Evolutionary conservation across 2,888 invertebrate species (phyloP), one percentile per base, ranked within the genome.

Genomic region (Diarsia brunnea): DNA sequence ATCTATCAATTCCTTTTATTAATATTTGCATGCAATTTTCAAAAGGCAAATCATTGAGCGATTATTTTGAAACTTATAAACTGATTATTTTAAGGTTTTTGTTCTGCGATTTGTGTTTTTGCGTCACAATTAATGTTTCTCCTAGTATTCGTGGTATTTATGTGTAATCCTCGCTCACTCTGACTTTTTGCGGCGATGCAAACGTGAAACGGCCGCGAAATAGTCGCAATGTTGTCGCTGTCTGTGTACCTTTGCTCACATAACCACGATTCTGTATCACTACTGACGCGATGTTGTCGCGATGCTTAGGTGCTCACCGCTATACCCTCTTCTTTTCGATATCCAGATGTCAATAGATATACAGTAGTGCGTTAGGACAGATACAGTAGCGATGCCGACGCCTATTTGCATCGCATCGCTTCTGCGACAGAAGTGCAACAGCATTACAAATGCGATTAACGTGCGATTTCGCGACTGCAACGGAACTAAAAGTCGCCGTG

Each of bases 41-140:
- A 19, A 58, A 60, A 65, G 2, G 51, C 14, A 47, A 45, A 55
- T 43, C 14, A 63, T 7, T 2, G 1, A 27, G 16, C 1, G 12
- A 55, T 16, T 49, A 53, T 55, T 47, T 55, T 16, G 5, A 75
- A 63, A 5, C 1, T 3, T n/a, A n/a, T n/a, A 31, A 43, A 51
- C 31, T 61, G 45, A 2, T 51, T 27, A 19, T 1, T n/a, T 12
- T 24, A 16, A 16, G 7, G 24, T 24, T 53, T 71, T 73, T 73
- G 38, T 21, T 51, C 38, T 14, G 43, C 24, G 8, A 63, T 14
- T n/a, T 63, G 38, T 7, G 7, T 68, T 75, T 70, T 84, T 68
- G 68, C 51, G 74, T 70, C 72, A 81, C 65, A 70, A 74, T 77
- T 16, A 58, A 81, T 75, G 69, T 84, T 73, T 76, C 69, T 12